Base-by-base conservation (phyloP, 92 coral and sea anemone genomes). In the Phenganax stokvisi region DNA sequence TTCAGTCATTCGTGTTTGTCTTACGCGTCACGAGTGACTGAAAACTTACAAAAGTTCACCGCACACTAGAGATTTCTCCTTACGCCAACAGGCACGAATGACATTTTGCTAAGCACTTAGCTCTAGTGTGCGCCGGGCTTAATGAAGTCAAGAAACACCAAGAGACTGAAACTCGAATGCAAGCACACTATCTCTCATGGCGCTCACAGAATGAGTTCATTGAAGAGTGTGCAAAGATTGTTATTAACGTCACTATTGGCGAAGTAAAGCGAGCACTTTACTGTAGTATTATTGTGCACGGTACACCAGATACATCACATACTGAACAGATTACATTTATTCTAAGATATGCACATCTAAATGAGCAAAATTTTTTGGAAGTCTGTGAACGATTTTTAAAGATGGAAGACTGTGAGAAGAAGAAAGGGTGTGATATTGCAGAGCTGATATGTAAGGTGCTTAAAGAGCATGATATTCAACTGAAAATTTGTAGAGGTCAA, bases 101-200 rank as follows among this genome's bases (percentile, higher is more conserved):
- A 20, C 25, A 20, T 20, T 20, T 20, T 20, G 25, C 25, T 20
- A 20, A 20, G 25, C 25, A 20, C 25, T 20, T 20, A 20, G 25
- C 25, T 20, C 25, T 20, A 20, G 25, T 20, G 25, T 0, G 25
- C 25, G 25, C 25, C 25, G 25, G 25, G 25, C 25, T 20, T 59
- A 59, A 59, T 59, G 65, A 59, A 59, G 65, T 59, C 65, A 59
- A 59, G 65, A 59, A 59, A 59, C 65, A 68, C 73, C 73, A 44
- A 68, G 73, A 68, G 73, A 68, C 51, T 29, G 73, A 68, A 68
- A 68, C 73, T 68, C 73, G 73, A 68, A 68, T 68, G 73, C 73
- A 68, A 68, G 73, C 73, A 68, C 73, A 68, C 73, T 68, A 68
- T 68, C 73, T 68, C n/a, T 59, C 65, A 59, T 59, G 65, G 65